Percentiles rank a stretch among this genome's conserved stretches.
Conservation (phyloP, 2,113 vertebrate genomes). For the Microcebus tavaratra region DNA sequence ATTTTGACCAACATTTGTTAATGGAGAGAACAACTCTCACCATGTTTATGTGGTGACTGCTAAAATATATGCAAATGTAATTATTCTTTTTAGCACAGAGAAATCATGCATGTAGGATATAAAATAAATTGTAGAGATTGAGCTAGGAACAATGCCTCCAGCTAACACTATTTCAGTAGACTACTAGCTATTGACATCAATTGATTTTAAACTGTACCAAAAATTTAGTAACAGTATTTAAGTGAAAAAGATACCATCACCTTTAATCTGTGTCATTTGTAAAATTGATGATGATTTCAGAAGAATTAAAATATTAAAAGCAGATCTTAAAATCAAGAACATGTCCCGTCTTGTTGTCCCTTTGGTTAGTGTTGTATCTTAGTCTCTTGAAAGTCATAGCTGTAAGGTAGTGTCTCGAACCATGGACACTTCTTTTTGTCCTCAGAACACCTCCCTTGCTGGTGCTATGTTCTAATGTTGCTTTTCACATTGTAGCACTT, state of each 20-base stretch:
- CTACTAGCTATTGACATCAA: neutral
- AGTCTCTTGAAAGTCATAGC: neutral
- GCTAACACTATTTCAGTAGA: neutral
- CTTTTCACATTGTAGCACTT: neutral
- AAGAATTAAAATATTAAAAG: slow-evolving; percentile 36
- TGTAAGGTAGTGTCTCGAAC: neutral
- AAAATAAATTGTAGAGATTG: neutral
- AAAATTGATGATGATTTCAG: slow-evolving; percentile 4
- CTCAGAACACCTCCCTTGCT: neutral
- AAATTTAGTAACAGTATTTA: neutral
- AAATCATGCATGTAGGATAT: neutral
- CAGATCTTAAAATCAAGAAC: neutral
- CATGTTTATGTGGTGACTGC: slow-evolving; percentile 22
- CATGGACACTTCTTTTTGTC: neutral
- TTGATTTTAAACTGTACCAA: slow-evolving; percentile 30
- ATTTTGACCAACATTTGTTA: slow-evolving; percentile 33
- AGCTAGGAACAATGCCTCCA: neutral
- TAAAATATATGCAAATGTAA: slow-evolving; percentile 19
- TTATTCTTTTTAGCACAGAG: slow-evolving; percentile 17
- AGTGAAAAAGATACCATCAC: neutral
- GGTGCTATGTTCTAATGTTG: too few species aligned
- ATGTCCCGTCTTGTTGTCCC: neutral
- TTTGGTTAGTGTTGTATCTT: neutral
- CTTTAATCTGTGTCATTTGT: neutral
- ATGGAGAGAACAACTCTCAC: neutral